Evolutionary conservation across 2,113 vertebrate species (phyloP), one percentile per base, ranked within the genome.

Genomic region (Scatophagus argus): DNA sequence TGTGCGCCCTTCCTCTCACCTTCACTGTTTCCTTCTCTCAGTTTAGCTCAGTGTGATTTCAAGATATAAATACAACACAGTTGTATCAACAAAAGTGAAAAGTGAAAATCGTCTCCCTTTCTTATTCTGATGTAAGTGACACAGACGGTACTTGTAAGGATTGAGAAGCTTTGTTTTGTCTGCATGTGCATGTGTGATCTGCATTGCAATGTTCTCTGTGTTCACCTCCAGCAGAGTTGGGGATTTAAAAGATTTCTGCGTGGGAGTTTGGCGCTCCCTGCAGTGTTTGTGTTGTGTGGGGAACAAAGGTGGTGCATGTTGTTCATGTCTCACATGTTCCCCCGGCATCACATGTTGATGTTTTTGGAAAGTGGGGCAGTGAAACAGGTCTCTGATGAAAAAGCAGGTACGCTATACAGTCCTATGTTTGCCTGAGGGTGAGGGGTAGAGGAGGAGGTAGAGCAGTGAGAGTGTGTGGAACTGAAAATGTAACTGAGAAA

Each of bases 181-280:
- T 17, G 12, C 54, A 17, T 70, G 19, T 78, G 51, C 23, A 52
- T 66, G 36, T 84, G 78, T 82, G 67, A 49, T 77, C 11, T 31
- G 51, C 41, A 64, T 52, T 67, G 27, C 63, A 77, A 61, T 39
- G 41, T 63, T 59, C 52, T 60, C 10, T 3, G 25, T 83, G 80
- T 78, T 55, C 63, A 73, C 82, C 74, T 19, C 46, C 17, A 56
- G 74, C 43, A 38, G 55, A 77, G 52, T 74, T 10, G 27, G 46
- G 60, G 65, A 72, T 62, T 84, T 85, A 58, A 70, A 81, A 56
- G 68, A 83, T 82, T 59, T 71, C 46, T 85, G 82, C 3, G 79
- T 91, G 72, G 82, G 89, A 83, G 88, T 72, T 7, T 64, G 39
- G 51, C 59, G 65, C 61, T 85, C 71, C 75, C 84, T 7, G 12